Conservation (phyloP, 2,888 invertebrate species). For the Latheticus oryzae region DNA sequence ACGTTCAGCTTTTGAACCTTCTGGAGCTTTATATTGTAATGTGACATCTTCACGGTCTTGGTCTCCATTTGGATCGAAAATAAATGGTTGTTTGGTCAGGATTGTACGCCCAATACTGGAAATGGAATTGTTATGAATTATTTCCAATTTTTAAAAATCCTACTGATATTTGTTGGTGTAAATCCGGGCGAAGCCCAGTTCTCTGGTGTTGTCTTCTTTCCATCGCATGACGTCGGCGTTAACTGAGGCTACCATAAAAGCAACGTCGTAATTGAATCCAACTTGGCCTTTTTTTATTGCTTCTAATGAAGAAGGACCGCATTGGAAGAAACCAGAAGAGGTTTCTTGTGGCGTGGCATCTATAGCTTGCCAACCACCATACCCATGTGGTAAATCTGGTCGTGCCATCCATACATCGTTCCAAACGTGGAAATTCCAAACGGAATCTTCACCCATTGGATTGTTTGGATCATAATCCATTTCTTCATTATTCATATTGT, state of each 20-base stretch:
- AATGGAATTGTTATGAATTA: conserved; percentile 1
- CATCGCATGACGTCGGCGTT: conserved; percentile 87
- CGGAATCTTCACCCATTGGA: conserved; percentile 76
- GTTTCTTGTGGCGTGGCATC: conserved; percentile 88
- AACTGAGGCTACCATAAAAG: conserved; percentile 84
- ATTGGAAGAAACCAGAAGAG: conserved; percentile 78
- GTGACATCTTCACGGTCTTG: conserved; percentile 79
- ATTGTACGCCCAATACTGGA: conserved; percentile 80
- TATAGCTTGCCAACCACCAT: conserved; percentile 91
- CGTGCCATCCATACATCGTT: conserved; percentile 89
- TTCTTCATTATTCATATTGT: conserved; percentile 74
- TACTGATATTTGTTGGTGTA: conserved; percentile 81
- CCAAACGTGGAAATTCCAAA: conserved; percentile 93
- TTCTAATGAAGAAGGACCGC: conserved; percentile 83
- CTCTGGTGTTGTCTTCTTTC: conserved; percentile 75
- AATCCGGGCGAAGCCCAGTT: conserved; percentile 75
- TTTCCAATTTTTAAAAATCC: too few relatives aligned
- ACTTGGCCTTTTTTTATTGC: conserved; percentile 83
- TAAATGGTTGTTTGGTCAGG: conserved; percentile 79
- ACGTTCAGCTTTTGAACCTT: conserved; percentile 80
- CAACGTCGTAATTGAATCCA: conserved; percentile 79
- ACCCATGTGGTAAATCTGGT: conserved; percentile 80
- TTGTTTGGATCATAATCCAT: conserved; percentile 76
- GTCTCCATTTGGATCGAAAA: conserved; percentile 79
- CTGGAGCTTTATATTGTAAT: conserved; percentile 75